Evolutionary conservation across 2,113 vertebrate genomes (phyloP).

Genomic region (Macquaria australasica): DNA sequence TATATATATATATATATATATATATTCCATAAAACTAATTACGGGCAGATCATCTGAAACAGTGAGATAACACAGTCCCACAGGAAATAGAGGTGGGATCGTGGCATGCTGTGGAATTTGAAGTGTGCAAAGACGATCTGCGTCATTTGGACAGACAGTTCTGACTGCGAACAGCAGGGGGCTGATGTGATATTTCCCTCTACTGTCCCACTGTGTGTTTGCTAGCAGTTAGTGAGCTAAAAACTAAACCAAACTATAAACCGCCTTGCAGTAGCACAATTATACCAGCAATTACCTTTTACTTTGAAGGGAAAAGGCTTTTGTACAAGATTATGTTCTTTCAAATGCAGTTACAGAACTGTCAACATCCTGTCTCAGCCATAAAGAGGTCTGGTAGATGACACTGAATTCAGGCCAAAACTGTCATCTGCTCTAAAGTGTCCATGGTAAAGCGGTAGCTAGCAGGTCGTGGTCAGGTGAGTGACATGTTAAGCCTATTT

Average conservation of each 20-base stretch:
- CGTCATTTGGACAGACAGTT: constrained; percentile 36
- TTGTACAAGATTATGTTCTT: not conserved
- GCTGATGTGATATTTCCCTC: constrained; percentile 3
- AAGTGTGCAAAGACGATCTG: constrained; percentile 13
- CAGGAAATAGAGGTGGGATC: constrained; percentile 12
- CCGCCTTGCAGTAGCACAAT: not conserved
- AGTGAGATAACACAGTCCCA: constrained; percentile 20
- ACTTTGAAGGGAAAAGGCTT: not conserved
- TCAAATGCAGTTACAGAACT: too few relatives aligned
- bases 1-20: not conserved
- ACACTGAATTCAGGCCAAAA: not conserved
- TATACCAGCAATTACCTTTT: not conserved
- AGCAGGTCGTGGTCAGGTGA: not conserved
- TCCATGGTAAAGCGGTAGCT: not conserved
- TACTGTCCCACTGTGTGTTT: not conserved
- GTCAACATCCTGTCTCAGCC: not conserved
- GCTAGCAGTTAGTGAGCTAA: not conserved
- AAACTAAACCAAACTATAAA: not conserved
- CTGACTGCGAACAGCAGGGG: constrained; percentile 16
- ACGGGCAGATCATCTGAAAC: constrained; percentile 39
- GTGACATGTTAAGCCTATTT: not conserved
- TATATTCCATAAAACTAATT: constrained; percentile 8
- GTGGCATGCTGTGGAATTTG: not conserved
- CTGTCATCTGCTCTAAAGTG: not conserved
- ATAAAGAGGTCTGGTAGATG: not conserved